phyloP scores from a whole-genome alignment of 2,888 invertebrate genomes.

The Ommatoiulus sabulosus region DNA sequence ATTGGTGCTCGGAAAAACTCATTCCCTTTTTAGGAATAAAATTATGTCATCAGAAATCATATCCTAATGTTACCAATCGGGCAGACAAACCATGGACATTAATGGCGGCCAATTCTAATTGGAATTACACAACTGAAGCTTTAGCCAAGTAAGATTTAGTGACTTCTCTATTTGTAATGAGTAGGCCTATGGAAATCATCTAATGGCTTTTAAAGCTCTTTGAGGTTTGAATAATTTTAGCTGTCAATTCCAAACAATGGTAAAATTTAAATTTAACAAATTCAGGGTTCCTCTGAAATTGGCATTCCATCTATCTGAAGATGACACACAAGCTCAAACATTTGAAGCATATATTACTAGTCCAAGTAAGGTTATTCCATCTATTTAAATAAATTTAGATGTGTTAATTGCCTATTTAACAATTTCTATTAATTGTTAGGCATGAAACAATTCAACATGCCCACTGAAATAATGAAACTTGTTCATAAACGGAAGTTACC shows the following conservation, averaged over 20 bases:
- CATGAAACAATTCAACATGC: background rate
- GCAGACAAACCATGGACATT: constrained; percentile 50
- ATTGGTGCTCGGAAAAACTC: constrained; percentile 15
- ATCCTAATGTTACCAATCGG: constrained; percentile 28
- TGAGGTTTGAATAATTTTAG: too few relatives aligned
- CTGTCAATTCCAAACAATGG: too few relatives aligned
- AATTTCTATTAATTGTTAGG: background rate
- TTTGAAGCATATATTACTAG: background rate
- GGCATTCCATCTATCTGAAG: background rate
- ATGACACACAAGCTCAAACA: background rate
- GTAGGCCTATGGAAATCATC: too few relatives aligned
- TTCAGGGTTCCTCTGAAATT: background rate
- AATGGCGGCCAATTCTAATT: constrained; percentile 45
- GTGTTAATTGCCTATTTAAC: background rate
- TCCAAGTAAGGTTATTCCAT: background rate
- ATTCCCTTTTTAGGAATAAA: background rate
- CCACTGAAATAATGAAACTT: background rate
- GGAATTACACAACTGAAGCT: constrained; percentile 50
- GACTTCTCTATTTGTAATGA: too few relatives aligned
- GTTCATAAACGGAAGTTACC: background rate
- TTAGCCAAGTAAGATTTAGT: background rate
- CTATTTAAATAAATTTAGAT: background rate
- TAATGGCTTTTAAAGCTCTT: too few relatives aligned
- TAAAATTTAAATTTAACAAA: too few relatives aligned
- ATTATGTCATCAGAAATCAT: constrained; percentile 51